phyloP scores from a whole-genome alignment of 2,113 vertebrate genomes.

The Alosa alosa region DNA sequence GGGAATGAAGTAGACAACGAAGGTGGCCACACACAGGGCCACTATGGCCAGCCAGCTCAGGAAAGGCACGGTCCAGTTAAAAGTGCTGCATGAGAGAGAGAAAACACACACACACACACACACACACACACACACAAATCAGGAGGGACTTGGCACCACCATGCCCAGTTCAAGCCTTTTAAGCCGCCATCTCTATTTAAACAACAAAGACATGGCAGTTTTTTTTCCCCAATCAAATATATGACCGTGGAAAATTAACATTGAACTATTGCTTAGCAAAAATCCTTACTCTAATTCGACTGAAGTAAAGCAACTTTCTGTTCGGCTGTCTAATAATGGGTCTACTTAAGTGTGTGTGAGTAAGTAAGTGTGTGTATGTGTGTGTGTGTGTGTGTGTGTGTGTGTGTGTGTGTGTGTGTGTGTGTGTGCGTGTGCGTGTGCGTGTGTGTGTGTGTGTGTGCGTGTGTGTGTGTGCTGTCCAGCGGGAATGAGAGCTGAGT shows the following conservation, averaged over 20 bases:
- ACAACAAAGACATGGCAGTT: background rate
- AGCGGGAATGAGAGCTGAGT: slow-evolving; percentile 46
- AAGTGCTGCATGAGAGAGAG: slow-evolving; percentile 76
- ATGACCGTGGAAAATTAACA: background rate
- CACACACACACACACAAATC: background rate
- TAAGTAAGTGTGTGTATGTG: no score
- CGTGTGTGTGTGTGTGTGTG: slow-evolving; percentile 27
- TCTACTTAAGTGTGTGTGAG: background rate
- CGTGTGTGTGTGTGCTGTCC: slow-evolving; percentile 18
- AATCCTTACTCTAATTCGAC: background rate
- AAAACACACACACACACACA: background rate
- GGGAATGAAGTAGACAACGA: slow-evolving; percentile 90
- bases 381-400: background rate
- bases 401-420: background rate
- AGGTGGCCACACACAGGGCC: slow-evolving; percentile 79
- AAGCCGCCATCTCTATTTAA: background rate
- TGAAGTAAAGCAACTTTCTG: background rate
- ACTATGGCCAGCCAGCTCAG: slow-evolving; percentile 94
- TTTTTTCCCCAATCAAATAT: background rate
- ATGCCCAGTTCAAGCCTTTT: background rate
- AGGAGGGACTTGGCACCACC: background rate
- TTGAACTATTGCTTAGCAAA: background rate
- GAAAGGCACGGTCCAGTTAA: slow-evolving; percentile 98
- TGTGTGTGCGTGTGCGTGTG: slow-evolving; percentile 36
- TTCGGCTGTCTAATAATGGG: background rate